Percentiles rank a stretch among this genome's conserved stretches.
Conservation (phyloP, 2,113 vertebrate species). For the Corydoras maculifer region DNA sequence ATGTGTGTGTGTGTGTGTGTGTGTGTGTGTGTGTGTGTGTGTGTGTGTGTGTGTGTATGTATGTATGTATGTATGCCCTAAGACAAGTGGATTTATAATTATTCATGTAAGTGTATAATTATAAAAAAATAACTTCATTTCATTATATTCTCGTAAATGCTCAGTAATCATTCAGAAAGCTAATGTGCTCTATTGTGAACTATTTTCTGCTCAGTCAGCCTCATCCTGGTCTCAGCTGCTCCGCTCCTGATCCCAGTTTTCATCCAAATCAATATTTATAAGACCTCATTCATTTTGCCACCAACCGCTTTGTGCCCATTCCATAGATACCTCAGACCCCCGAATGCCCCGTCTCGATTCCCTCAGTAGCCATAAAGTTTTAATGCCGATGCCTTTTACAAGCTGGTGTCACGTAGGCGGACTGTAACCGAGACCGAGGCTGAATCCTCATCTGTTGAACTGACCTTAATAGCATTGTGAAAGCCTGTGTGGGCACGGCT, state of each 20-base stretch:
- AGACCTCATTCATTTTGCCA: conserved; percentile 61
- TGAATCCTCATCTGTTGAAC: conserved; percentile 57
- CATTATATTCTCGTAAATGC: too few relatives aligned
- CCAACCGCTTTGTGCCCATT: conserved; percentile 49
- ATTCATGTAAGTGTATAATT: too few relatives aligned
- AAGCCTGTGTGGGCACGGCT: conserved; percentile 46
- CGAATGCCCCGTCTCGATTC: conserved; percentile 60
- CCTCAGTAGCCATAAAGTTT: conserved; percentile 61
- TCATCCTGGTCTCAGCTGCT: background rate
- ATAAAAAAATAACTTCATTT: too few relatives aligned
- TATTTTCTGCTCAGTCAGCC: too few relatives aligned
- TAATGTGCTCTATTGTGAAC: too few relatives aligned
- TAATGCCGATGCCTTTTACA: conserved; percentile 72
- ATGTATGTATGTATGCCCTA: too few relatives aligned
- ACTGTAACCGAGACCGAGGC: conserved; percentile 65
- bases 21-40: too few relatives aligned
- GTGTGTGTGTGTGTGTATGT: too few relatives aligned
- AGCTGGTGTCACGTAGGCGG: conserved; percentile 72
- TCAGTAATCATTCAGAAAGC: too few relatives aligned
- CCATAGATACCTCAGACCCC: conserved; percentile 66
- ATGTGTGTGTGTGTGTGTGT: too few relatives aligned
- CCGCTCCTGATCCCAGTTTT: background rate
- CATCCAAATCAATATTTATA: conserved; percentile 66
- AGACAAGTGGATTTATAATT: too few relatives aligned
- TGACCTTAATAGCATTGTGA: conserved; percentile 48